Evolutionary conservation across 37 sponge, comb jelly and placozoan species (phyloP).

Genomic region (Tethya wilhelma): DNA sequence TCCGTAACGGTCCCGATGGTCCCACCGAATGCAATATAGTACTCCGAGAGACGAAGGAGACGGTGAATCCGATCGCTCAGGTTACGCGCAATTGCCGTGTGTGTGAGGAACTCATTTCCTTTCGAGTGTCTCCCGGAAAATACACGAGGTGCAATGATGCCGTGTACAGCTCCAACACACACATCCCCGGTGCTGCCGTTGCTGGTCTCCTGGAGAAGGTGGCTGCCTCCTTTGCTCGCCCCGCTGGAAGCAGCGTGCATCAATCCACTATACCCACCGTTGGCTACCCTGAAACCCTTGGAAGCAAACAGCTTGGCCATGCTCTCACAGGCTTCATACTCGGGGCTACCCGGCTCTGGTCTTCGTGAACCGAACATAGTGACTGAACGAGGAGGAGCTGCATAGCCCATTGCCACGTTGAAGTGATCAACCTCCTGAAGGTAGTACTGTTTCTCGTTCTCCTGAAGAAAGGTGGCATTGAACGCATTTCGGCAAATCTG

Average conservation of each 20-base stretch:
- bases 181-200: not conserved
- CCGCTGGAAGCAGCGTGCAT: constrained; percentile 79
- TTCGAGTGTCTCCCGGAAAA: constrained; percentile 22
- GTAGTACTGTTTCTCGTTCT: constrained; percentile 48
- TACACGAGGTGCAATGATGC: constrained; percentile 66
- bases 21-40: constrained; percentile 62
- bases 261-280: constrained; percentile 77
- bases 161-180: constrained; percentile 9
- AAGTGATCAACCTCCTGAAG: constrained; percentile 39
- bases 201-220: not conserved
- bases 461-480: constrained; percentile 59
- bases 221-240: constrained; percentile 35
- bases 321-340: constrained; percentile 51
- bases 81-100: constrained; percentile 6
- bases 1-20: constrained; percentile 79
- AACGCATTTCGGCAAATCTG: constrained; percentile 72
- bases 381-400: constrained; percentile 55
- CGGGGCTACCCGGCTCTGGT: constrained; percentile 33
- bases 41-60: constrained; percentile 43
- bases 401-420: constrained; percentile 51
- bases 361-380: constrained; percentile 70
- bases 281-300: constrained; percentile 60
- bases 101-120: constrained; percentile 60
- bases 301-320: constrained; percentile 54
- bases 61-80: constrained; percentile 44